A percentile compares a stretch with the other conserved stretches of the same genome.
These are phyloP conservation scores for Capreolus pygargus DNA, from an alignment of 2,113 vertebrate genomes.

Conservation along the genomic window DNA sequence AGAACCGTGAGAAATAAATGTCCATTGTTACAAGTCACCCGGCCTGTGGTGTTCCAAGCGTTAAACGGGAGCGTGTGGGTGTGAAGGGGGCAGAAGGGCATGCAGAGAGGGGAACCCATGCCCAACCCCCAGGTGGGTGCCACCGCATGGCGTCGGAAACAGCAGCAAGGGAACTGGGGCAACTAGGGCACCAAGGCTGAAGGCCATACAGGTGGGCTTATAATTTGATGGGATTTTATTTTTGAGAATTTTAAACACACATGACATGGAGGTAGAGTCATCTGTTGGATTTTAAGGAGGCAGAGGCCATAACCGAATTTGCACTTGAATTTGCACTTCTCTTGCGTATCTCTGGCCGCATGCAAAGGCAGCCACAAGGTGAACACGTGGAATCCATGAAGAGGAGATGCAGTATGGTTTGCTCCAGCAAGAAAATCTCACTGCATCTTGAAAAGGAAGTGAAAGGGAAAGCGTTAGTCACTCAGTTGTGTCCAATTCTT, in stretches of 20 bases:
- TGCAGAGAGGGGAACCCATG: neutral
- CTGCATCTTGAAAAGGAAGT: neutral
- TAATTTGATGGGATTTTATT: neutral
- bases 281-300: neutral
- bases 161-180: neutral
- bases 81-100: too few species aligned
- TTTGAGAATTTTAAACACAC: neutral
- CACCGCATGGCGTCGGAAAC: neutral
- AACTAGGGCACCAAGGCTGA: neutral
- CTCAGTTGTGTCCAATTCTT: neutral
- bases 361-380: neutral
- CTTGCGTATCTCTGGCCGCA: rapidly evolving
- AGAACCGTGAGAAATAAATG: neutral
- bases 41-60: neutral
- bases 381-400: neutral
- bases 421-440: neutral
- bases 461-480: neutral
- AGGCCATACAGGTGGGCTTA: neutral
- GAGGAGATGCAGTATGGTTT: neutral
- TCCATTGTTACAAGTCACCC: neutral
- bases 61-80: rapidly evolving
- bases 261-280: neutral
- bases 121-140: rapidly evolving
- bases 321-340: neutral
- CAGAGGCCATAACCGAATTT: neutral